These are phyloP conservation scores for Melanchra persicariae DNA, from an alignment of 2,888 invertebrate genomes.

Conservation along the genomic window DNA sequence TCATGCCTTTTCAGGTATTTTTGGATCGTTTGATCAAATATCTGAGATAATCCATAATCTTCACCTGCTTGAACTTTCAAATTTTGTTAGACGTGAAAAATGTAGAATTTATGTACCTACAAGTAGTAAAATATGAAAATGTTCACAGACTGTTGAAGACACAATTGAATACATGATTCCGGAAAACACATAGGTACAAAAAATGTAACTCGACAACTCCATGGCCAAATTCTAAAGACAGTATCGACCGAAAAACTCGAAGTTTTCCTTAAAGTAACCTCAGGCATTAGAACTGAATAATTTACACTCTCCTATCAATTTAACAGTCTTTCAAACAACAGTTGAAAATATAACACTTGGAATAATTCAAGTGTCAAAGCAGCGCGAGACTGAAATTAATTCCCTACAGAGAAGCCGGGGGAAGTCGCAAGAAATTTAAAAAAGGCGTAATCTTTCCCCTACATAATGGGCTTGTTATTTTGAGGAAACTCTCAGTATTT, in stretches of 20 bases:
- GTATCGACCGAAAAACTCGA: no score
- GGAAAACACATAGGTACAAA: no score
- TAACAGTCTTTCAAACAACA: neutral
- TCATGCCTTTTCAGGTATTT: conserved; percentile 18
- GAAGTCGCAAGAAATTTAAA: conserved; percentile 19
- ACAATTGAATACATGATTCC: no score
- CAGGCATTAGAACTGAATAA: conserved; percentile 8
- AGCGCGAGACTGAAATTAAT: conserved; percentile 25
- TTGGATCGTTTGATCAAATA: conserved; percentile 2
- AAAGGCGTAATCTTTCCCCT: conserved; percentile 33
- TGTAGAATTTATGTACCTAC: no score
- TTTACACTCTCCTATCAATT: neutral
- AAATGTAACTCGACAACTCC: no score
- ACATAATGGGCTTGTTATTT: conserved; percentile 46
- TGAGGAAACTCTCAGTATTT: conserved; percentile 31
- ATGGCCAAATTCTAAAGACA: no score
- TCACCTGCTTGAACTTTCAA: neutral
- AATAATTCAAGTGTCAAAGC: conserved; percentile 30
- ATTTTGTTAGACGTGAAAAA: neutral
- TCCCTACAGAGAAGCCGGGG: conserved; percentile 6
- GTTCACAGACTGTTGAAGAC: no score
- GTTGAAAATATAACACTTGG: conserved; percentile 15
- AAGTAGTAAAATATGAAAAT: no score
- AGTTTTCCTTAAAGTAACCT: no score
- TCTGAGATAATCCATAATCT: neutral